Base-by-base conservation (phyloP, 2,797 vertebrate genomes). In the Euthynnus affinis region DNA sequence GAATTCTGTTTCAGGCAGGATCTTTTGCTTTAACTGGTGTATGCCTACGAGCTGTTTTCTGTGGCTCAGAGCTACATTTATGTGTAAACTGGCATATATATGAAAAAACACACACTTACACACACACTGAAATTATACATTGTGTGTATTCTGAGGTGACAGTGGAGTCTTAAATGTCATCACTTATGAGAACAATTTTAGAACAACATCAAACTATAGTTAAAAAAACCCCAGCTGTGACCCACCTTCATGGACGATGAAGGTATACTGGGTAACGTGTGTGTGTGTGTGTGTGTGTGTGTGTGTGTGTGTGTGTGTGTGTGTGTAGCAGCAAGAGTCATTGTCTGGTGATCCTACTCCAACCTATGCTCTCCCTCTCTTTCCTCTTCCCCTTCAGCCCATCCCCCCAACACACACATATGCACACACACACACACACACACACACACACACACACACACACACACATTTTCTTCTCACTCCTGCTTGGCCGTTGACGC, bases 401-500 rank as follows among this genome's bases (percentile, higher is more conserved):
- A 93, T 52, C 84, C 87, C 82, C 81, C 68, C 29, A 23, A 62
- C 40, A 49, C 48, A 32, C 57, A 44, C 64, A 73, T 77, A 61
- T 73, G 61, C 61, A 46, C 80, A 71, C 59, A 76, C 63, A 61
- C 71, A 79, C 82, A 81, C 82, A 87, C 86, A 87, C 94, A 94
- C n/a, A n/a, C n/a, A n/a, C n/a, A n/a, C n/a, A n/a, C n/a, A n/a
- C n/a, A n/a, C n/a, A n/a, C n/a, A 67, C 61, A 52, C 61, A 79
- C 82, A 81, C 82, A 87, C 86, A 87, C 94, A 94, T 93, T 95
- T 94, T 94, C 92, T 95, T 96, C 96, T 96, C 96, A 95, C 96
- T 96, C 95, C 97, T 94, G 94, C 96, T 95, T 92, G 95, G 96
- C 96, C 96, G 96, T 97, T 98, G 96, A 97, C 96, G 96, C 97